phyloP scores from a whole-genome alignment of 2,113 vertebrate genomes.

The Pterophyllum scalare region DNA sequence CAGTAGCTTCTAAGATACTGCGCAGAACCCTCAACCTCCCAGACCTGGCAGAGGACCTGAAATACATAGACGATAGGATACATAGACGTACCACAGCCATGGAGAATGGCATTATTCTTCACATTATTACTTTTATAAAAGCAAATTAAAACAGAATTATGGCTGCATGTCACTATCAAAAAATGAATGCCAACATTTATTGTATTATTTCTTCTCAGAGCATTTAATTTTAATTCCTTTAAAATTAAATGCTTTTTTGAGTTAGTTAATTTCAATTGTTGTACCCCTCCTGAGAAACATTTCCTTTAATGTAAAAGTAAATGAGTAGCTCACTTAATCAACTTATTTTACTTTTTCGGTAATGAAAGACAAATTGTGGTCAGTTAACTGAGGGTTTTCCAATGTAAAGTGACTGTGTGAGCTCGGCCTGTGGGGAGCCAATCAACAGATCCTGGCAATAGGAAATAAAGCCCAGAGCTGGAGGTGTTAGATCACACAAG shows the following conservation, averaged over 20 bases:
- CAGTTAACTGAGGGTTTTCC: constrained; percentile 27
- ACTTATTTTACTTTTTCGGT: constrained; percentile 1
- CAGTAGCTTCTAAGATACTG: not conserved
- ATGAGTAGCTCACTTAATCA: not conserved
- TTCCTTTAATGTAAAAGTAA: not conserved
- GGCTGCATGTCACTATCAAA: not conserved
- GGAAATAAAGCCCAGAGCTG: constrained; percentile 62
- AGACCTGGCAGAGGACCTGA: not conserved
- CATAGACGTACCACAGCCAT: not conserved
- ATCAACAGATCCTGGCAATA: constrained; percentile 72
- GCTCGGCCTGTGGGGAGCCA: constrained; percentile 54
- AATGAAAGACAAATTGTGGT: constrained; percentile 13
- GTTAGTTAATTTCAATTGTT: not conserved
- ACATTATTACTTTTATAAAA: not conserved
- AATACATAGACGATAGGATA: too few species aligned
- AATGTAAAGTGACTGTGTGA: constrained; percentile 26
- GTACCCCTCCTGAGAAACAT: not conserved
- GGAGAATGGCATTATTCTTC: not conserved
- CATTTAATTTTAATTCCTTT: not conserved
- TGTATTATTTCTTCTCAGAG: not conserved
- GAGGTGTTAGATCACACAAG: constrained; percentile 55
- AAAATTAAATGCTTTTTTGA: not conserved
- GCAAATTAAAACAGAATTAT: not conserved
- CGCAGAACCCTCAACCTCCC: not conserved
- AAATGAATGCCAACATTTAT: not conserved